Conservation (phyloP, 2,797 vertebrate genomes). For the Platyrinchus mystaceus region DNA sequence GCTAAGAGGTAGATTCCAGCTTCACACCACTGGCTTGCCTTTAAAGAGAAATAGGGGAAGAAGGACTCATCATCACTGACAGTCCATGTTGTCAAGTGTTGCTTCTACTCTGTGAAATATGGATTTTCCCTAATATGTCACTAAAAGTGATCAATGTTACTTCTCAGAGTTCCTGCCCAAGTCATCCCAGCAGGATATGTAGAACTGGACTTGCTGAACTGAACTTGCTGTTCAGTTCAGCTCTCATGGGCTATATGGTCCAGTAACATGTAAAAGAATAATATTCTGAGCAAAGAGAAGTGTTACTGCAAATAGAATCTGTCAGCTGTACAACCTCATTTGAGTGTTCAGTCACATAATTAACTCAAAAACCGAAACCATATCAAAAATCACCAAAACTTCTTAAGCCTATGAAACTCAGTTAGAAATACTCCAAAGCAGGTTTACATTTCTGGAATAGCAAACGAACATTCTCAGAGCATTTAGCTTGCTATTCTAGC, state of each 20-base stretch:
- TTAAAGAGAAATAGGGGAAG: slow-evolving; percentile 8
- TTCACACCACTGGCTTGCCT: slow-evolving; percentile 96
- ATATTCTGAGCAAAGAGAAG: background rate
- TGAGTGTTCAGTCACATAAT: background rate
- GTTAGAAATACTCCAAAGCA: background rate
- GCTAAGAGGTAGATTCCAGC: slow-evolving; percentile 93
- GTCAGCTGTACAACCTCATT: background rate
- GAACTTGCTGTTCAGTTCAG: background rate
- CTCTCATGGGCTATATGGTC: background rate
- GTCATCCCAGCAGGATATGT: no score
- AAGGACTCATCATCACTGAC: background rate
- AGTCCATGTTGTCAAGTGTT: background rate
- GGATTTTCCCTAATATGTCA: background rate
- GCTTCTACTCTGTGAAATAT: background rate
- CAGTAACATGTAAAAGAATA: background rate
- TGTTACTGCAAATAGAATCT: background rate
- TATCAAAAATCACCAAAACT: background rate
- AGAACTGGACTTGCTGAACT: background rate
- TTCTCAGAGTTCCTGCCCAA: background rate
- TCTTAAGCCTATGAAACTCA: background rate
- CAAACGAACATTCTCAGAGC: background rate
- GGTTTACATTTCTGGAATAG: background rate
- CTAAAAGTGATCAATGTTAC: background rate
- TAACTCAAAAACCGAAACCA: background rate
- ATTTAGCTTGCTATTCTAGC: background rate